Percentiles rank a stretch among this genome's conserved stretches.
phyloP scores from a whole-genome alignment of 2,888 invertebrate genomes.

The Nomada ferruginata region DNA sequence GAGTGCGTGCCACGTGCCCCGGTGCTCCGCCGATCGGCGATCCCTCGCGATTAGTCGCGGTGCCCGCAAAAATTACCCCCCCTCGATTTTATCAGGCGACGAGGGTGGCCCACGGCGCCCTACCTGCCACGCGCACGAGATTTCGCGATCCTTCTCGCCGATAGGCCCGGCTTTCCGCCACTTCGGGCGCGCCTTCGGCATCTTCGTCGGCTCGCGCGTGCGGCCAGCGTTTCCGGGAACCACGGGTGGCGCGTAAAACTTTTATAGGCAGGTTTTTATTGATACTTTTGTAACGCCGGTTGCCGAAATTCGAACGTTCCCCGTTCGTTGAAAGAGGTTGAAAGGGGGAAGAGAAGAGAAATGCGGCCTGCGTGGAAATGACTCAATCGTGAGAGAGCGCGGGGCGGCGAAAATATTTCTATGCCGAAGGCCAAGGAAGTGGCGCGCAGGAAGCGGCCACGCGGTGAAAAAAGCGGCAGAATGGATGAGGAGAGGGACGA shows the following conservation, averaged over 20 bases:
- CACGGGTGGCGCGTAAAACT: no score
- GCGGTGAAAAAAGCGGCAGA: conserved; percentile 25
- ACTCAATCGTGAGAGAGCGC: conserved; percentile 62
- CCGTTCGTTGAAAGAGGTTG: not conserved
- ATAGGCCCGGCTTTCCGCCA: not conserved
- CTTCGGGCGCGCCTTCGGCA: no score
- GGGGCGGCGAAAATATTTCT: conserved; percentile 62
- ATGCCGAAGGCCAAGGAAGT: conserved; percentile 43
- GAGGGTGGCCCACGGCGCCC: conserved; percentile 47
- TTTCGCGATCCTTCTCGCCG: conserved; percentile 45
- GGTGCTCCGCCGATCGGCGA: conserved; percentile 64
- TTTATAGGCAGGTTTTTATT: no score
- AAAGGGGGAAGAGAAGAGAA: conserved; percentile 42
- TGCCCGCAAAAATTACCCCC: conserved; percentile 54
- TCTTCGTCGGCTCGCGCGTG: no score
- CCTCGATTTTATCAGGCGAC: conserved; percentile 51
- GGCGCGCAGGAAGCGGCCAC: conserved; percentile 55
- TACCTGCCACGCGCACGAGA: conserved; percentile 27
- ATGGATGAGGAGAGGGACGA: conserved; percentile 13
- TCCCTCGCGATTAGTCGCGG: conserved; percentile 67
- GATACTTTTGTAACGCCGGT: no score
- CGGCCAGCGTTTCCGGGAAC: no score
- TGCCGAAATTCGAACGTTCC: not conserved
- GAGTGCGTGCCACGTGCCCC: conserved; percentile 78
- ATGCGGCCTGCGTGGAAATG: conserved; percentile 58